phyloP scores from a whole-genome alignment of 2,113 vertebrate genomes.

The Syngnathoides biaculeatus region DNA sequence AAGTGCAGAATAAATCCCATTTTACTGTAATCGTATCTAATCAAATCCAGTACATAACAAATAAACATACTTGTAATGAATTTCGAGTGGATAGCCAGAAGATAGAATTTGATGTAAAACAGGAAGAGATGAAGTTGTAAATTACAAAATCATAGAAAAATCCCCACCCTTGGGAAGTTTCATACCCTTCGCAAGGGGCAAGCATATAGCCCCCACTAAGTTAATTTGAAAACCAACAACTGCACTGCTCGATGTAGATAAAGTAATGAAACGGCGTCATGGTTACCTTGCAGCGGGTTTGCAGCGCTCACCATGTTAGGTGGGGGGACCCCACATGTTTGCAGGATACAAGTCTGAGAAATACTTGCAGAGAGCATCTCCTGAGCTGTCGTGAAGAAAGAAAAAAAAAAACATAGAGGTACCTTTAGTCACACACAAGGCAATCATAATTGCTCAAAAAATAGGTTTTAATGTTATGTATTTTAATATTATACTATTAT shows the following conservation, averaged over 20 bases:
- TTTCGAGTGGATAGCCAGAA: no score
- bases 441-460: not conserved
- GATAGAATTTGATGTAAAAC: no score
- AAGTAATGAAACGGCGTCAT: not conserved
- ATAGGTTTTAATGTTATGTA: no score
- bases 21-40: no score
- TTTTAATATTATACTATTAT: no score
- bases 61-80: no score
- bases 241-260: slow-evolving; percentile 21
- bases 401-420: not conserved
- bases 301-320: slow-evolving; percentile 78
- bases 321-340: slow-evolving; percentile 77
- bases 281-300: slow-evolving; percentile 79
- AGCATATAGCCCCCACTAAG: not conserved
- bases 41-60: no score
- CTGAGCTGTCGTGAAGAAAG: slow-evolving; percentile 60
- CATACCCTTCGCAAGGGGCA: no score
- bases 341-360: slow-evolving; percentile 81
- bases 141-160: not conserved
- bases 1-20: no score
- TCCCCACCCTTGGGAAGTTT: no score
- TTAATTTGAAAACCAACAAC: slow-evolving; percentile 31
- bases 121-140: not conserved
- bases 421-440: not conserved
- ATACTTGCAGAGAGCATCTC: slow-evolving; percentile 84